A percentile compares a stretch with the other conserved stretches of the same genome.
phyloP scores from a whole-genome alignment of 2,888 invertebrate species.

The Galerucella calmariensis region DNA sequence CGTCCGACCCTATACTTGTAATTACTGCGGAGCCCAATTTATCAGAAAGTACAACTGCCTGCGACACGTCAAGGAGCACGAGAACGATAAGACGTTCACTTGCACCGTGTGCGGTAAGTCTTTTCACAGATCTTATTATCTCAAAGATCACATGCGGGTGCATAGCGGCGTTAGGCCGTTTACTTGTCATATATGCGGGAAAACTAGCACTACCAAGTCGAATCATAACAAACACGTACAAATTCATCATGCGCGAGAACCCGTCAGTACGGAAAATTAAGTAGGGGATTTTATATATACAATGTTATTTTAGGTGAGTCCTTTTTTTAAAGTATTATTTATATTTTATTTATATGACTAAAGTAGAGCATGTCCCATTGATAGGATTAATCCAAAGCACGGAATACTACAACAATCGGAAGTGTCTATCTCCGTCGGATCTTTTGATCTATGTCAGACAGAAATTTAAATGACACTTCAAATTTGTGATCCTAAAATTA shows the following conservation, averaged over 20 bases:
- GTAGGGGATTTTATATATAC: not conserved
- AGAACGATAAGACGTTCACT: conserved; percentile 79
- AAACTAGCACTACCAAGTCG: conserved; percentile 88
- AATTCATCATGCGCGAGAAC: conserved; percentile 89
- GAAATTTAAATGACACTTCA: no score
- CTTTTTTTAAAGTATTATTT: conserved; percentile 24
- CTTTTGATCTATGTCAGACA: no score
- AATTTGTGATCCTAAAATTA: no score
- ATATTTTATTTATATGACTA: not conserved
- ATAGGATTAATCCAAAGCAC: not conserved
- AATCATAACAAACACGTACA: conserved; percentile 92
- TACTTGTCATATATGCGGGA: conserved; percentile 88
- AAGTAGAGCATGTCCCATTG: not conserved
- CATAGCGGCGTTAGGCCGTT: conserved; percentile 86
- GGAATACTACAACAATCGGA: no score
- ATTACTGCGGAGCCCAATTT: conserved; percentile 90
- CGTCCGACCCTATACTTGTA: conserved; percentile 87
- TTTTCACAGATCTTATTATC: conserved; percentile 88
- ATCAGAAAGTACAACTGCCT: conserved; percentile 89
- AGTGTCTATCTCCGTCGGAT: no score
- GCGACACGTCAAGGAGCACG: conserved; percentile 86
- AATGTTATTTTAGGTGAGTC: conserved; percentile 22
- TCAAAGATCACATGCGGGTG: conserved; percentile 87
- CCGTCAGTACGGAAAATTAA: conserved; percentile 84
- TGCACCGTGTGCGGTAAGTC: conserved; percentile 85